phyloP scores from a whole-genome alignment of 2,888 invertebrate species.

The Agrotis puta region DNA sequence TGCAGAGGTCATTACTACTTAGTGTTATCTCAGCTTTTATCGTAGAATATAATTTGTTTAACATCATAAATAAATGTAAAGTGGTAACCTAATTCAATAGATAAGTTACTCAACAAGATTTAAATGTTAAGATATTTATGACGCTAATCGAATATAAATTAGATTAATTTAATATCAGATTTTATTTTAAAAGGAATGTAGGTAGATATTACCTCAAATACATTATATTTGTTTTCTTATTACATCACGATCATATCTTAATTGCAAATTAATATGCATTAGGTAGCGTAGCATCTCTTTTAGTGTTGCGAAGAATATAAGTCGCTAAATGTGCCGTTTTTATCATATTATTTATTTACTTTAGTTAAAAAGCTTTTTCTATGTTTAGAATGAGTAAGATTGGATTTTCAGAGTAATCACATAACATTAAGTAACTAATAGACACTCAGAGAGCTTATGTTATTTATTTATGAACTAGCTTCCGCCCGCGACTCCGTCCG shows the following conservation, averaged over 20 bases:
- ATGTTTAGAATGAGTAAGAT: constrained; percentile 11
- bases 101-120: constrained; percentile 48
- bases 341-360: constrained; percentile 30
- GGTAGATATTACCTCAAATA: constrained; percentile 15
- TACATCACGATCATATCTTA: constrained; percentile 55
- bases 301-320: constrained; percentile 37
- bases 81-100: constrained; percentile 55
- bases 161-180: constrained; percentile 24
- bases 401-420: constrained; percentile 1
- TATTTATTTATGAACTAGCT: background rate
- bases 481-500: too few species aligned
- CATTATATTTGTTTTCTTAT: constrained; percentile 35
- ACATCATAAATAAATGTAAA: constrained; percentile 50
- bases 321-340: constrained; percentile 19
- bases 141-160: constrained; percentile 27
- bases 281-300: constrained; percentile 35
- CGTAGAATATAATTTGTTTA: constrained; percentile 36
- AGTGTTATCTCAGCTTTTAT: constrained; percentile 42
- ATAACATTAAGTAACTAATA: constrained; percentile 15
- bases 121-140: constrained; percentile 55
- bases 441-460: background rate
- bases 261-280: constrained; percentile 59
- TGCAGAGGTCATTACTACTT: constrained; percentile 35
- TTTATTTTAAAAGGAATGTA: constrained; percentile 15
- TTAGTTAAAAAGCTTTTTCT: constrained; percentile 26